Conservation (phyloP, 2,113 vertebrate genomes). For the Polypterus bichir region DNA sequence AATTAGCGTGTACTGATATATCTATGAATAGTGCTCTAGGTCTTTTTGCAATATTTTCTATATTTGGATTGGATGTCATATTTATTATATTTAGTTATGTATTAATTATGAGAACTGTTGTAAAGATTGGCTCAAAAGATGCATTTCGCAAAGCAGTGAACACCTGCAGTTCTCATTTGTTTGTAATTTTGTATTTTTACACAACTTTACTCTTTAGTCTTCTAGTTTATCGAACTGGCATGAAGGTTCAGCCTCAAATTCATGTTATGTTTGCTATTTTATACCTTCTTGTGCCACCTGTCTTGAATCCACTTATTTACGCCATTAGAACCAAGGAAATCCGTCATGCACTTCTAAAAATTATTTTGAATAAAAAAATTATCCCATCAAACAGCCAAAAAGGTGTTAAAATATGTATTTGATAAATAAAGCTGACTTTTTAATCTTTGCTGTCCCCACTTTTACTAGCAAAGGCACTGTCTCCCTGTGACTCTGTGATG, state of each 20-base stretch:
- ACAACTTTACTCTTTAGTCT: slow-evolving; percentile 7
- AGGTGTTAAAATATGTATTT: too few relatives aligned
- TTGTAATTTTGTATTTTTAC: slow-evolving; percentile 17
- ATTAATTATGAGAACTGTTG: slow-evolving; percentile 23
- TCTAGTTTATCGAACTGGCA: slow-evolving; percentile 24
- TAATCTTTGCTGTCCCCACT: too few relatives aligned
- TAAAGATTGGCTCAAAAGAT: slow-evolving; percentile 18
- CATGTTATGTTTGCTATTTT: neutral
- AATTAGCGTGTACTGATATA: too few relatives aligned
- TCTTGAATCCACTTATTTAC: slow-evolving; percentile 1
- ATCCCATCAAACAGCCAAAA: neutral
- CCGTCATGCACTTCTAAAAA: neutral
- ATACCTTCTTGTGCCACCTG: slow-evolving; percentile 1
- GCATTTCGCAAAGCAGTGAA: neutral
- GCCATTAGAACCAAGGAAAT: slow-evolving; percentile 1
- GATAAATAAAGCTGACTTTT: too few relatives aligned
- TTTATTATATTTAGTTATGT: slow-evolving; percentile 26
- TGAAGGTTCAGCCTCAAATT: slow-evolving; percentile 10
- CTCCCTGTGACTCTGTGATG: too few relatives aligned
- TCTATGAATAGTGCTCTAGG: slow-evolving; percentile 20
- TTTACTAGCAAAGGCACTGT: too few relatives aligned
- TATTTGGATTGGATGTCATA: slow-evolving; percentile 23
- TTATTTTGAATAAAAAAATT: neutral
- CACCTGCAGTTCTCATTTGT: slow-evolving; percentile 1
- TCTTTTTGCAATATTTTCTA: slow-evolving; percentile 24